phyloP scores from a whole-genome alignment of 2,888 invertebrate genomes.

The Cheilosia grossa region DNA sequence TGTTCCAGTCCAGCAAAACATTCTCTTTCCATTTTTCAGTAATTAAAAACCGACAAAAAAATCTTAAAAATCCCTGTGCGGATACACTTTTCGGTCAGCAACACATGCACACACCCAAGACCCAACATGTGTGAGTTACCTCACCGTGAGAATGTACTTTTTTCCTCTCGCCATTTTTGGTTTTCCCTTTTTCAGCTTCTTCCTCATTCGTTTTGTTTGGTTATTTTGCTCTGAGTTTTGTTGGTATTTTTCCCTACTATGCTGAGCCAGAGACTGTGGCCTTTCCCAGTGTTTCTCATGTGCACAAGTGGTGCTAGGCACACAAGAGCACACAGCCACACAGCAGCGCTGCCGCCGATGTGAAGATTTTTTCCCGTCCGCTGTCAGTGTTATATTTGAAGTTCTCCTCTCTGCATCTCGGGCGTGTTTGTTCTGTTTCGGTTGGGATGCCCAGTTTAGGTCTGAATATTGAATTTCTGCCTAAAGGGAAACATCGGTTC shows the following conservation, averaged over 20 bases:
- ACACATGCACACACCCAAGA: too few relatives aligned
- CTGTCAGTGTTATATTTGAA: constrained; percentile 66
- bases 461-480: constrained; percentile 21
- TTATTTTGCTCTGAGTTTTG: constrained; percentile 28
- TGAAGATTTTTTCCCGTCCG: constrained; percentile 68
- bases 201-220: constrained; percentile 63
- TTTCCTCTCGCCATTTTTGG: constrained; percentile 19
- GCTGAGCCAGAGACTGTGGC: constrained; percentile 17
- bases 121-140: constrained; percentile 16
- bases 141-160: constrained; percentile 27
- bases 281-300: constrained; percentile 66
- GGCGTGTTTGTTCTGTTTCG: neutral
- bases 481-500: neutral
- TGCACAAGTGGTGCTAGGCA: constrained; percentile 51
- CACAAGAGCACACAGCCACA: neutral
- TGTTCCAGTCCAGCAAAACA: too few relatives aligned
- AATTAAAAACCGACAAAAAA: too few relatives aligned
- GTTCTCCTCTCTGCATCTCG: constrained; percentile 69
- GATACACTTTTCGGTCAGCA: too few relatives aligned
- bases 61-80: too few relatives aligned
- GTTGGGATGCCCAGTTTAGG: constrained; percentile 14
- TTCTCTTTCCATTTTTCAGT: too few relatives aligned
- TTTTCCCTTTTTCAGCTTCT: constrained; percentile 42
- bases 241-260: constrained; percentile 20
- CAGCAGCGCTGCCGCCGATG: constrained; percentile 44